Conservation (phyloP, 2,888 invertebrate genomes). For the Herminia tarsipennalis region DNA sequence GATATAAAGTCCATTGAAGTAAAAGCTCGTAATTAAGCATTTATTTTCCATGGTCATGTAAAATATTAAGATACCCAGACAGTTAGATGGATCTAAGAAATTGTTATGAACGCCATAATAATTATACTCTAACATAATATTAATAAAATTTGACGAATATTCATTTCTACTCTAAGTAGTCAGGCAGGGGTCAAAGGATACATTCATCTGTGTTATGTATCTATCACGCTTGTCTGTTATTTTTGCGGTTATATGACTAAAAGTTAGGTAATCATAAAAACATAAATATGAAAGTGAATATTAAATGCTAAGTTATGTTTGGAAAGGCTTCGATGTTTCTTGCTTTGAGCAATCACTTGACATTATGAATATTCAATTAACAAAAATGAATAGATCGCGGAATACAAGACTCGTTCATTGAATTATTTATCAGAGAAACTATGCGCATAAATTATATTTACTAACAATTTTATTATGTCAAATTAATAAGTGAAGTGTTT, state of each 20-base stretch:
- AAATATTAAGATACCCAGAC: no score
- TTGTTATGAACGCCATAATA: no score
- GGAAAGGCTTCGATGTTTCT: slow-evolving; percentile 34
- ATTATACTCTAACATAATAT: no score
- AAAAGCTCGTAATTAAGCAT: no score
- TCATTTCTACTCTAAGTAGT: no score
- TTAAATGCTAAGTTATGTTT: slow-evolving; percentile 26
- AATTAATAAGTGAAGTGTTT: no score
- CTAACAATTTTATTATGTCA: slow-evolving; percentile 11
- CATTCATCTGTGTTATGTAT: no score
- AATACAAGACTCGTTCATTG: slow-evolving; percentile 50
- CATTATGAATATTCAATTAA: slow-evolving; percentile 48
- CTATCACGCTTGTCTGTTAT: not conserved
- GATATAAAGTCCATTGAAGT: no score
- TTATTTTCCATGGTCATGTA: no score
- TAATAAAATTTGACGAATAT: no score
- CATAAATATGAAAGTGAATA: slow-evolving; percentile 44
- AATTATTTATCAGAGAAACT: slow-evolving; percentile 66
- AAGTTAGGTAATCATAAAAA: slow-evolving; percentile 32
- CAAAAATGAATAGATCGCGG: slow-evolving; percentile 29
- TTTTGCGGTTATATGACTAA: slow-evolving; percentile 10
- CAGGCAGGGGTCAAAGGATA: no score
- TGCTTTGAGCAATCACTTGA: slow-evolving; percentile 28
- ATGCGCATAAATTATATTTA: slow-evolving; percentile 41
- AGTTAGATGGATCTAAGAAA: no score